Evolutionary conservation across 2,797 vertebrate species (phyloP), one percentile per base, ranked within the genome.

Genomic region (Neosilurus mollespiculum): DNA sequence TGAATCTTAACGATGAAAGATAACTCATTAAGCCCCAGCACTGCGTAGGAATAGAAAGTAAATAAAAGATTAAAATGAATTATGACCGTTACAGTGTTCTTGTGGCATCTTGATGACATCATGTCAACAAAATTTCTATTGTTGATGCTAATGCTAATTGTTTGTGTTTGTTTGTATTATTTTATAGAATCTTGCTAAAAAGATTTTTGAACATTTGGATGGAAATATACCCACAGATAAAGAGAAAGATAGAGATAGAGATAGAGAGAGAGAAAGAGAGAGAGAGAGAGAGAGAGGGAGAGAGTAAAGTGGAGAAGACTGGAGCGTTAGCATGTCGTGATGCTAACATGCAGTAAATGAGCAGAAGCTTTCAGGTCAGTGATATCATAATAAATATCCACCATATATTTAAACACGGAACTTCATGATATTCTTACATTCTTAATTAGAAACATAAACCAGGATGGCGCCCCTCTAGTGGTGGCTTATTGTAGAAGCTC

Each of bases 221-320:
- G 56, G 56, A 77, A 58, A 22, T n/a, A 4, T n/a, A 20, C 4
- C 3, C 15, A 56, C 7, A 24, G 12, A 75, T 1, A 26, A 2
- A 53, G 24, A 34, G 64, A 34, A 3, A 22, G 61, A 1, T 43
- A 54, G 10, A 72, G n/a, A 15, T 1, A 49, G 69, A 71, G 3
- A n/a, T 0, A 53, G 37, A 51, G 1, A 71, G 10, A 43, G 9
- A 69, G 20, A n/a, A 9, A 24, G 69, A 14, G 2, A 69, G 66
- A 20, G 34, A 51, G 30, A 51, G 37, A 69, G 8, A 67, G 34
- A 20, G 34, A 51, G 30, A 51, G 37, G 43, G 8, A 67, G 34
- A 85, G 88, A 78, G 87, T 84, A 85, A 90, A 86, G 87, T 80
- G 15, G n/a, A 62, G 37, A 5, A 14, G 62, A 76, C 84, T 80